Evolutionary conservation across 2,113 vertebrate genomes (phyloP).

Genomic region (Nannobrachium achirus): DNA sequence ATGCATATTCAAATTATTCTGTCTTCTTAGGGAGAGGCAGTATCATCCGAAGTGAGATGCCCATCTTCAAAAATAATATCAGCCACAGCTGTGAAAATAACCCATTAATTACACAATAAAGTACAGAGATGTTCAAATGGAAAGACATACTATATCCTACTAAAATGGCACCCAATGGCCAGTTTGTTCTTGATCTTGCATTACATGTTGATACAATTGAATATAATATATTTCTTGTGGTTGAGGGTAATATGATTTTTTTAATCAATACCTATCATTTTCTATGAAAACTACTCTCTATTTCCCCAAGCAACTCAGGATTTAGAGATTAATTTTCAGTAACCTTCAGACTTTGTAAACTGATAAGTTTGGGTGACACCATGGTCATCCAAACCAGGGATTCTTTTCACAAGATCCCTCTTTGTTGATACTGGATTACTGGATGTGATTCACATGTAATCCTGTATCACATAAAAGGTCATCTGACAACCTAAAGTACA

Average conservation of each 20-base stretch:
- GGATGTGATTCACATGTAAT: too few relatives aligned
- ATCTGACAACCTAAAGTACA: too few relatives aligned
- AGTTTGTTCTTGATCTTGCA: conserved; percentile 46
- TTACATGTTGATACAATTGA: conserved; percentile 25
- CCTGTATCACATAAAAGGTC: too few relatives aligned
- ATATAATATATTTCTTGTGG: conserved; percentile 26
- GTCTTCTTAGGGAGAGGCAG: conserved; percentile 37
- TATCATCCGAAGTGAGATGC: conserved; percentile 57
- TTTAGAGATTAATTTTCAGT: not conserved
- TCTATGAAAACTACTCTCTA: too few relatives aligned
- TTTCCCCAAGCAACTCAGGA: too few relatives aligned
- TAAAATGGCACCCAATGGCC: too few relatives aligned
- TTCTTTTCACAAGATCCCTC: not conserved
- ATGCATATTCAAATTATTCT: conserved; percentile 68
- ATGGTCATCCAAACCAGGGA: not conserved
- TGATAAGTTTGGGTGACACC: conserved; percentile 7
- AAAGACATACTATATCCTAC: conserved; percentile 43
- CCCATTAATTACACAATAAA: conserved; percentile 50
- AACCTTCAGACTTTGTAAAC: conserved; percentile 2
- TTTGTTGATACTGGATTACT: too few relatives aligned
- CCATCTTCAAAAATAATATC: conserved; percentile 32
- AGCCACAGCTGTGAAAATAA: conserved; percentile 21
- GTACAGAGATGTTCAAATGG: conserved; percentile 32
- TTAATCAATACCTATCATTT: conserved; percentile 11
- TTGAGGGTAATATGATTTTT: conserved; percentile 19